Evolutionary conservation across 1,140 invertebrate species (phyloP).

Genomic region (Mactra quadrangularis): DNA sequence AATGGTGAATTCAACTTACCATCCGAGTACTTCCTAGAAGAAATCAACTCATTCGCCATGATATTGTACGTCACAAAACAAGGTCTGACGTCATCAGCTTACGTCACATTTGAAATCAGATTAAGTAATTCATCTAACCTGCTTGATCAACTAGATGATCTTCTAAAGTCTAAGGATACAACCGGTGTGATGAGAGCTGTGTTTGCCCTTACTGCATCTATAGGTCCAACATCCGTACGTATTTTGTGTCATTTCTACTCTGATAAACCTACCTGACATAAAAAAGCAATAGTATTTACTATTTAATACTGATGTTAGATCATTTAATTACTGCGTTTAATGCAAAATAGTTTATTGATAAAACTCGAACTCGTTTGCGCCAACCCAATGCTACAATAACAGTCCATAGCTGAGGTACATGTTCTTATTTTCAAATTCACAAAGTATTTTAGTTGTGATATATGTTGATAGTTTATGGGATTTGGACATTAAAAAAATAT

Average conservation of each 20-base stretch:
- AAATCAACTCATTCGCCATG: slow-evolving; percentile 68
- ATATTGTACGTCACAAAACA: slow-evolving; percentile 76
- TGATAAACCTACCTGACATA: too few species aligned
- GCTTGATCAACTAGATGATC: slow-evolving; percentile 69
- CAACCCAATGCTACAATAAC: too few species aligned
- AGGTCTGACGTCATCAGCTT: slow-evolving; percentile 44
- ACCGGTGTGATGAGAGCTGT: slow-evolving; percentile 58
- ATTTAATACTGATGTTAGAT: not conserved
- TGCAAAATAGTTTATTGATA: too few species aligned
- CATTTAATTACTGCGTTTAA: too few species aligned
- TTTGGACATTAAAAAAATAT: too few species aligned
- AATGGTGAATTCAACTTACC: slow-evolving; percentile 73
- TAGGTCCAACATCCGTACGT: slow-evolving; percentile 26
- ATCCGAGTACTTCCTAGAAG: slow-evolving; percentile 67
- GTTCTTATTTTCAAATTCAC: too few species aligned
- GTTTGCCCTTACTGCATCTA: slow-evolving; percentile 4
- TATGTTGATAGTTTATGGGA: too few species aligned
- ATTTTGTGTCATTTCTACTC: too few species aligned
- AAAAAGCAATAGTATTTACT: too few species aligned
- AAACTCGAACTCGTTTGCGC: not conserved
- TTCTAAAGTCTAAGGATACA: slow-evolving; percentile 62
- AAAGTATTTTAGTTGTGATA: too few species aligned
- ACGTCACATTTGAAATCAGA: slow-evolving; percentile 58
- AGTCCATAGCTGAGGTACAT: too few species aligned
- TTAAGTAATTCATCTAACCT: slow-evolving; percentile 65